These are phyloP conservation scores for Plagodis pulveraria DNA, from an alignment of 2,888 invertebrate species.

Conservation along the genomic window DNA sequence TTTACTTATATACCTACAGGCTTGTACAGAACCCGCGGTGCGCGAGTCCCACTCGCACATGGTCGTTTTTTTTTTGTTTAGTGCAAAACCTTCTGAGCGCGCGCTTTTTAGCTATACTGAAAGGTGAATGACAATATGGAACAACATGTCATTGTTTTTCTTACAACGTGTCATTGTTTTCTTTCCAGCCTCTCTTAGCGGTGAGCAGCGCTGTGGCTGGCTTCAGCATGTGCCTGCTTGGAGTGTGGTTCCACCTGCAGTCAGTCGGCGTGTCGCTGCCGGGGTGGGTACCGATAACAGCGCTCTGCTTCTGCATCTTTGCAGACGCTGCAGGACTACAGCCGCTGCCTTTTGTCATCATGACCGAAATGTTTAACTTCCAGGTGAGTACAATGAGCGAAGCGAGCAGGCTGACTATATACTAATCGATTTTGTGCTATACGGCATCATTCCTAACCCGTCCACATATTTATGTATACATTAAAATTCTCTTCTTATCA, in stretches of 20 bases:
- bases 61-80: no score
- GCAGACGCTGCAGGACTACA: conserved; percentile 75
- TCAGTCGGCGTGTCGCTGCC: conserved; percentile 57
- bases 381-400: conserved; percentile 55
- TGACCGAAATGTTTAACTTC: conserved; percentile 81
- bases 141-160: not conserved
- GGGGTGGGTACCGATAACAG: conserved; percentile 74
- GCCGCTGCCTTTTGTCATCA: conserved; percentile 75
- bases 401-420: no score
- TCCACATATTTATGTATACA: no score
- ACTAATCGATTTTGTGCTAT: no score
- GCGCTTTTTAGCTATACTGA: no score
- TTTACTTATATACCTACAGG: no score
- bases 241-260: conserved; percentile 75
- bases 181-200: conserved; percentile 69
- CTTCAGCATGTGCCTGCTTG: conserved; percentile 73
- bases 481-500: no score
- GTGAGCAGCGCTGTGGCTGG: conserved; percentile 74
- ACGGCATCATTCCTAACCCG: no score
- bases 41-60: no score
- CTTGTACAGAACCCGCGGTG: no score
- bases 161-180: not conserved
- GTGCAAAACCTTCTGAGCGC: no score
- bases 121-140: no score
- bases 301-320: conserved; percentile 69